Evolutionary conservation across 2,888 invertebrate genomes (phyloP), one percentile per base, ranked within the genome.

Genomic region (Nephrotoma guestfalica): DNA sequence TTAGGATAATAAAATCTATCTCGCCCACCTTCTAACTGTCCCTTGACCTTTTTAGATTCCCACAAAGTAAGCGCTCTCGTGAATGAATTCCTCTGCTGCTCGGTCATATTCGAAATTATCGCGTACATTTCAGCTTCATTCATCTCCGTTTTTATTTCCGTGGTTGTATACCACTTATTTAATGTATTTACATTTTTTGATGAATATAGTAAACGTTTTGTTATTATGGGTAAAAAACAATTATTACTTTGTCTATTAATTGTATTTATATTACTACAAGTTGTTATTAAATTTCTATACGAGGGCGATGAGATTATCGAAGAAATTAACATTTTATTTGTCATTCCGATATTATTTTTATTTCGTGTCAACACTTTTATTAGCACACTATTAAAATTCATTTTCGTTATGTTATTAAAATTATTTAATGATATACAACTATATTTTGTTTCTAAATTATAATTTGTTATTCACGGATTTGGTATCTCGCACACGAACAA

Each of bases 91-190:
- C 85, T 85, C 43, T 85, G 85, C 18, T 85, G 45, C 41, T 85
- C 43, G 18, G 18, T 85, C 85, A 85, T 85, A 42, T 45, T 18
- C 42, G 42, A 85, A 43, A 85, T 43, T 6, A 85, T 18, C 43
- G 41, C 30, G 18, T 43, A 85, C 18, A 43, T 18, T 18, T 85
- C 85, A 18, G 41, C 6, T 43, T 85, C 85, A 43, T 15, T 85
- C 85, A 85, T 85, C 18, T 41, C 85, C 4, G 18, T 43, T 85
- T 85, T 85, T 43, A 85, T 18, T 45, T 43, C 42, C 15, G 85
- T 43, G 43, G 85, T 85, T 45, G 85, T 85, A 85, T 85, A 85
- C 85, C 85, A 85, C 45, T 85, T 85, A 85, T 85, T 85, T 85
- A 85, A 11, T 43, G 85, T 85, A 85, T 85, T 85, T 43, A 85